Percentiles rank a stretch among this genome's conserved stretches.
These are phyloP conservation scores for Drosophila sturtevanti DNA, from an alignment of 1,140 invertebrate genomes.

Conservation along the genomic window DNA sequence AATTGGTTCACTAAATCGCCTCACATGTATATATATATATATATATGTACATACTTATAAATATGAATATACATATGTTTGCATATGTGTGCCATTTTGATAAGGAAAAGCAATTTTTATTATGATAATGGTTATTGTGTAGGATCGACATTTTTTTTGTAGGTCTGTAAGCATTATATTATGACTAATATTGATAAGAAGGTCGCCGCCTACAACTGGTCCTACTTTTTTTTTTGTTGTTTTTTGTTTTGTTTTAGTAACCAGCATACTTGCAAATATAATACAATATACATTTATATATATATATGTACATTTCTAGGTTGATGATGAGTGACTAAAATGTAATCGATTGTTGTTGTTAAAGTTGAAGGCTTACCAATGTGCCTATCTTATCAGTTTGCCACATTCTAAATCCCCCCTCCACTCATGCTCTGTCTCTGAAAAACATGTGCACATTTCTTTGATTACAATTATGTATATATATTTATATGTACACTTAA, in stretches of 20 bases:
- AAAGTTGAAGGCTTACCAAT: background rate
- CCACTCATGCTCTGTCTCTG: constrained; percentile 27
- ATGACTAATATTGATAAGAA: constrained; percentile 9
- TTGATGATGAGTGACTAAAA: constrained; percentile 19
- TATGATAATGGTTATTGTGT: constrained; percentile 2
- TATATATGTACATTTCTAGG: background rate
- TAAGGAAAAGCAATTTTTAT: constrained; percentile 29
- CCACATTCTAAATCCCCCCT: constrained; percentile 1
- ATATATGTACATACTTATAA: constrained; percentile 61
- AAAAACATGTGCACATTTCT: constrained; percentile 18
- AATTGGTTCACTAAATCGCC: constrained; percentile 9
- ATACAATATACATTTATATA: too few relatives aligned
- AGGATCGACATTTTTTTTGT: background rate
- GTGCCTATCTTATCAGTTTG: constrained; percentile 40
- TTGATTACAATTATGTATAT: constrained; percentile 26
- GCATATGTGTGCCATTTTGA: constrained; percentile 76
- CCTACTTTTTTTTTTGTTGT: background rate
- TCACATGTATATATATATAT: constrained; percentile 20
- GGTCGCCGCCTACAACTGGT: background rate
- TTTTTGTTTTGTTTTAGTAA: background rate
- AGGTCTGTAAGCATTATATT: background rate
- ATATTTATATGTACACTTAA: constrained; percentile 8
- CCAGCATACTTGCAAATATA: too few relatives aligned
- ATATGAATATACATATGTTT: constrained; percentile 23
- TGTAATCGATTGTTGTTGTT: constrained; percentile 31